Percentiles rank a stretch among this genome's conserved stretches.
Evolutionary conservation across 2,113 vertebrate species (phyloP).

Genomic region (Tichodroma muraria): DNA sequence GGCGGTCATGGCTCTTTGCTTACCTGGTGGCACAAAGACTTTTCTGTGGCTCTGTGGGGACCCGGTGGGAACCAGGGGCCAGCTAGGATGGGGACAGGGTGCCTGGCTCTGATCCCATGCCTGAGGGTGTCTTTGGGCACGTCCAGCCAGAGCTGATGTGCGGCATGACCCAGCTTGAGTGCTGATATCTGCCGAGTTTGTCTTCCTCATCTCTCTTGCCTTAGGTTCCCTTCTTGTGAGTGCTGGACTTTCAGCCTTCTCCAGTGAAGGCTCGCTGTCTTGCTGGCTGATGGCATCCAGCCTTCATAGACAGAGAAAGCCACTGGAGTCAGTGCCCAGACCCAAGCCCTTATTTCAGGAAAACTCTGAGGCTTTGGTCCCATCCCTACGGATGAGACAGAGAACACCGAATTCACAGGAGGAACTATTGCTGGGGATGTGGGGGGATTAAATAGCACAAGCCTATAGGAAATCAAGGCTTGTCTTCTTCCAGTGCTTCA

Average conservation of each 20-base stretch:
- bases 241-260: not conserved
- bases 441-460: not conserved
- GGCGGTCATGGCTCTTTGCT: not conserved
- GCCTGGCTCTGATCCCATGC: not conserved
- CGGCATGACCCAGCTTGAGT: not conserved
- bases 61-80: not conserved
- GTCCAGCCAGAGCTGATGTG: accelerated
- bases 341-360: not conserved
- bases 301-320: not conserved
- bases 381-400: not conserved
- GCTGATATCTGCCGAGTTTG: not conserved
- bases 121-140: accelerated
- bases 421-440: not conserved
- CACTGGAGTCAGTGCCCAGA: accelerated
- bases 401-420: not conserved
- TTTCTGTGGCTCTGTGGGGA: not conserved
- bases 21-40: slow-evolving; percentile 1
- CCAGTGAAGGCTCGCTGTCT: accelerated
- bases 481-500: not conserved
- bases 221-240: not conserved
- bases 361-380: not conserved
- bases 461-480: not conserved
- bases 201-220: not conserved
- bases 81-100: not conserved
- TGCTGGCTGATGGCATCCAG: not conserved